Evolutionary conservation across 2,797 vertebrate species (phyloP).

Genomic region (Hoplostethus mediterraneus): DNA sequence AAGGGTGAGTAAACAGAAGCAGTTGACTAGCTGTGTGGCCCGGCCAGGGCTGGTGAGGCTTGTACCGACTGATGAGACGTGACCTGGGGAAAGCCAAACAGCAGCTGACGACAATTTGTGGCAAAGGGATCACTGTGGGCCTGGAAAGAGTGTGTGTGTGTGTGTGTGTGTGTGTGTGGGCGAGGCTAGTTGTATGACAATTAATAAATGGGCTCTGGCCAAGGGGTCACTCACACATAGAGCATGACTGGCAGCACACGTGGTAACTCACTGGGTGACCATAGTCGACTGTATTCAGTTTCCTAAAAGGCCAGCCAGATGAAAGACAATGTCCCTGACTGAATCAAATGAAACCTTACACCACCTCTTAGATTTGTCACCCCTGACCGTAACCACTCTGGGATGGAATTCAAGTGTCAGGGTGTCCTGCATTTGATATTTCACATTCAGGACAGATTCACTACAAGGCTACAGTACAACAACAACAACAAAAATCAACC

Average conservation of each 20-base stretch:
- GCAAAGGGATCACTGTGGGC: conserved; percentile 47
- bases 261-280: conserved; percentile 53
- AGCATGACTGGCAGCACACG: conserved; percentile 82
- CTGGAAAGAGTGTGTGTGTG: conserved; percentile 49
- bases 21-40: conserved; percentile 68
- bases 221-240: conserved; percentile 62
- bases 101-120: conserved; percentile 76
- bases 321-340: conserved; percentile 30
- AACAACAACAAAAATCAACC: neutral
- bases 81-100: conserved; percentile 68
- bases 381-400: conserved; percentile 21
- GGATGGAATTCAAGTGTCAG: conserved; percentile 21
- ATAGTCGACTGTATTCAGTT: conserved; percentile 44
- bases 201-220: conserved; percentile 74
- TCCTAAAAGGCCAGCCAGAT: conserved; percentile 31
- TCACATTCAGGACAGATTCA: neutral
- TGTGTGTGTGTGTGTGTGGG: neutral
- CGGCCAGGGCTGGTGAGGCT: conserved; percentile 24
- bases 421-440: conserved; percentile 10
- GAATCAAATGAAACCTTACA: conserved; percentile 39
- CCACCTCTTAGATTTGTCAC: conserved; percentile 40
- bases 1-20: conserved; percentile 92
- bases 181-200: conserved; percentile 76
- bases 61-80: conserved; percentile 56
- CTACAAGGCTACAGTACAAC: conserved; percentile 2